Evolutionary conservation across 30 jellyfish, hydroid and myxozoan genomes (phyloP).

Genomic region (Haliclystus octoradiatus): DNA sequence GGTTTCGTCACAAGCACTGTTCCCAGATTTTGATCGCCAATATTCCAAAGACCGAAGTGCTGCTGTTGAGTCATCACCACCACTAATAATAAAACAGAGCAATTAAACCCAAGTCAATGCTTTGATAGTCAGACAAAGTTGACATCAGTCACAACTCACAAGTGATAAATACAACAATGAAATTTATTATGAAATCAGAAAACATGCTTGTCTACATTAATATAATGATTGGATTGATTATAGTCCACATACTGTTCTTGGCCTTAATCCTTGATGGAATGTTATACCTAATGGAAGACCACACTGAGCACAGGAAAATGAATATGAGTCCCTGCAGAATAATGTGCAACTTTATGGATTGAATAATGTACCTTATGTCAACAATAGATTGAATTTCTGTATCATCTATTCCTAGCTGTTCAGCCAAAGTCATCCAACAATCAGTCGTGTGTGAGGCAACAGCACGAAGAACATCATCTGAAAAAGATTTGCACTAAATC

Average conservation of each 20-base stretch:
- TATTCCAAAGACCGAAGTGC: background rate
- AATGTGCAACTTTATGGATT: background rate
- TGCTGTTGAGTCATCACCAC: background rate
- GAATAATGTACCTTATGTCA: constrained; percentile 55
- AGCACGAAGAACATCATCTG: constrained; percentile 50
- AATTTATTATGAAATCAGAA: too few species aligned
- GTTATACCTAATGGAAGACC: too few species aligned
- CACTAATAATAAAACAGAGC: background rate
- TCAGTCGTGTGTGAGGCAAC: constrained; percentile 48
- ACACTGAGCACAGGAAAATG: background rate
- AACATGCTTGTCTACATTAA: too few species aligned
- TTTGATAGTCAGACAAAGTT: background rate
- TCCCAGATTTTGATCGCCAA: background rate
- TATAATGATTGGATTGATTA: too few species aligned
- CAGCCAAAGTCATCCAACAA: constrained; percentile 61
- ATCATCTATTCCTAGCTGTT: constrained; percentile 42
- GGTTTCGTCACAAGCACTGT: background rate
- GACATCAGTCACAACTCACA: background rate
- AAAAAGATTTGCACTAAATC: too few species aligned
- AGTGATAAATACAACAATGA: too few species aligned
- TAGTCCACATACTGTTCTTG: too few species aligned
- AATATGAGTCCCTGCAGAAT: background rate
- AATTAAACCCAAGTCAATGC: background rate
- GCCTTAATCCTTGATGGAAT: too few species aligned
- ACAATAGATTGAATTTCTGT: constrained; percentile 70